phyloP scores from a whole-genome alignment of 2,113 vertebrate genomes.

The Erythrocercus mccallii region DNA sequence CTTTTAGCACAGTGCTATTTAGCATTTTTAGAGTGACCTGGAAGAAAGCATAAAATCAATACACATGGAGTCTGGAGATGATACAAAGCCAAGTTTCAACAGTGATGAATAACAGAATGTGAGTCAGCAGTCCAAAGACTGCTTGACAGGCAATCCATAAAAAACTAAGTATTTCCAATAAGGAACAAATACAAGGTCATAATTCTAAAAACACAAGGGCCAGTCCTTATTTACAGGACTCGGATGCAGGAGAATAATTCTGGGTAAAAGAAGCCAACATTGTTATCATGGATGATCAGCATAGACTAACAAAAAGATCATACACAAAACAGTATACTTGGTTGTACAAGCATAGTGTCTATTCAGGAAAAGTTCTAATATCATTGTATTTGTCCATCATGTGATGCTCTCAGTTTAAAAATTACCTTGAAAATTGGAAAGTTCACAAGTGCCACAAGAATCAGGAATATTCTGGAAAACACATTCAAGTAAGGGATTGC shows the following conservation, averaged over 20 bases:
- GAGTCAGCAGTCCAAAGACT: neutral
- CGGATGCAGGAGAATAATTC: neutral
- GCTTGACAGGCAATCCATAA: neutral
- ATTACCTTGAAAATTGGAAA: neutral
- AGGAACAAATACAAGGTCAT: neutral
- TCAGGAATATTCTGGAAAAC: neutral
- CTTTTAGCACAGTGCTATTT: neutral
- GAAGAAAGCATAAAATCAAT: slow-evolving; percentile 12
- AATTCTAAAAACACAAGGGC: neutral
- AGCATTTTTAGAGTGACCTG: neutral
- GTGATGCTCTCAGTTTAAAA: neutral
- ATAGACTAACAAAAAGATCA: neutral
- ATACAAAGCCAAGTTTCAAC: neutral
- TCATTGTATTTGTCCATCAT: neutral
- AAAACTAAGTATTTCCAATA: neutral
- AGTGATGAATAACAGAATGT: neutral
- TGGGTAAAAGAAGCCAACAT: neutral
- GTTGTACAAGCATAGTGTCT: neutral
- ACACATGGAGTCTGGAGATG: neutral
- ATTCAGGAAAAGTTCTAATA: neutral
- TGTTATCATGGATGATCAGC: rapidly evolving
- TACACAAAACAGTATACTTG: neutral
- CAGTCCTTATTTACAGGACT: neutral
- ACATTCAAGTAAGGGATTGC: neutral
- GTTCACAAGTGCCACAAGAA: neutral